Evolutionary conservation across 2,888 invertebrate species (phyloP).

Genomic region (Drosophila incognita): DNA sequence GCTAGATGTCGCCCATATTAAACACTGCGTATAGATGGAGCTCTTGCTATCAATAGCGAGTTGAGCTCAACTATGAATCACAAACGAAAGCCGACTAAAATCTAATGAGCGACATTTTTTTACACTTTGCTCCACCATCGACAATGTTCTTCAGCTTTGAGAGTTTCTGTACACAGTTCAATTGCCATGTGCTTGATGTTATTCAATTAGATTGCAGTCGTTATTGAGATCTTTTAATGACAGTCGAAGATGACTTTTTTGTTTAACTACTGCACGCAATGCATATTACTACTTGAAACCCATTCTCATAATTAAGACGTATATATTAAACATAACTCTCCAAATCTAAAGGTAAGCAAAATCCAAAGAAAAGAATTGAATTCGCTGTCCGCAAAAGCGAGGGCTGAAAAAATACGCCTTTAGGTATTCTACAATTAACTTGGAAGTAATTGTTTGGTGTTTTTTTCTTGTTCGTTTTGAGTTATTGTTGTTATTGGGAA

Average conservation of each 20-base stretch:
- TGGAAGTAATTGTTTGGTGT: constrained; percentile 6
- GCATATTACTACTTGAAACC: constrained; percentile 13
- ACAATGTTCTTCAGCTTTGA: constrained; percentile 1
- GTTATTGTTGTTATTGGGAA: neutral
- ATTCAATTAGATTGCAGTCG: neutral
- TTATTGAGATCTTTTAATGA: neutral
- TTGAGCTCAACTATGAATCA: constrained; percentile 32
- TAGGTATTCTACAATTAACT: neutral
- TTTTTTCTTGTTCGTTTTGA: no score
- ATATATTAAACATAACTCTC: neutral
- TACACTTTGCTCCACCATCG: constrained; percentile 17
- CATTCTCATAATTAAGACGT: no score
- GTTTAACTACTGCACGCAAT: constrained; percentile 25
- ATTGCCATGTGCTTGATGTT: neutral
- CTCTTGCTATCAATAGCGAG: neutral
- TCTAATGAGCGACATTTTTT: neutral
- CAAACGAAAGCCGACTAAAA: neutral
- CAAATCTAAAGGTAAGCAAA: neutral
- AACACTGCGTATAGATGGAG: constrained; percentile 5
- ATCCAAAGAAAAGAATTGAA: neutral
- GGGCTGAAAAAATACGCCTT: neutral
- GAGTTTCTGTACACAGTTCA: constrained; percentile 27
- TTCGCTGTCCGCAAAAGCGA: neutral
- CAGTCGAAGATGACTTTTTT: neutral
- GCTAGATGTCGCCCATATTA: neutral